Conservation (phyloP, 2,797 vertebrate genomes). For the Bovichtus variegatus region DNA sequence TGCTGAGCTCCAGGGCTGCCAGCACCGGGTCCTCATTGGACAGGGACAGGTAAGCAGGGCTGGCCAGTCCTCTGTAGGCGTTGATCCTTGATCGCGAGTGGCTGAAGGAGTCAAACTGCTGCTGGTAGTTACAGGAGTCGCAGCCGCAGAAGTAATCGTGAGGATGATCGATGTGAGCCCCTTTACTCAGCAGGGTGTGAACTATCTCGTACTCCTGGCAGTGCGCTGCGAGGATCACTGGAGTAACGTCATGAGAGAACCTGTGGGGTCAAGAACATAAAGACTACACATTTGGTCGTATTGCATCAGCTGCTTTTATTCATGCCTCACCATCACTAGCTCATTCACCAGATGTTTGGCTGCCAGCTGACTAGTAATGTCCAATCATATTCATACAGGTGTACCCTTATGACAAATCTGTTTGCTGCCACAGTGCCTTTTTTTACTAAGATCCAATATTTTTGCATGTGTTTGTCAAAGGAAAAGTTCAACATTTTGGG, state of each 20-base stretch:
- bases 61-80: slow-evolving; percentile 97
- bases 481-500: background rate
- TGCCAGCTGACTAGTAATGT: background rate
- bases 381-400: background rate
- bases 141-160: slow-evolving; percentile 99
- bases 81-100: slow-evolving; percentile 97
- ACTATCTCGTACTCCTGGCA: slow-evolving; percentile 98
- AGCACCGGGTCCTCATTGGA: slow-evolving; percentile 97
- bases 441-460: background rate
- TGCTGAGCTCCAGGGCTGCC: slow-evolving; percentile 97
- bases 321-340: background rate
- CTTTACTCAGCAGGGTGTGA: slow-evolving; percentile 93
- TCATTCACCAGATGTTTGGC: background rate
- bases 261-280: slow-evolving; percentile 41
- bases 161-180: slow-evolving; percentile 93
- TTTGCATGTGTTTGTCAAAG: background rate
- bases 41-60: slow-evolving; percentile 96
- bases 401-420: background rate
- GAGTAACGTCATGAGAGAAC: slow-evolving; percentile 96
- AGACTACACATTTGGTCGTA: background rate
- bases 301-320: background rate
- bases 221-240: slow-evolving; percentile 95
- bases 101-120: slow-evolving; percentile 96
- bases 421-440: too few relatives aligned
- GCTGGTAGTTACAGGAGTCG: slow-evolving; percentile 93